These are phyloP conservation scores for Teleopsis dalmanni DNA, from an alignment of 1,140 invertebrate genomes.

Conservation along the genomic window DNA sequence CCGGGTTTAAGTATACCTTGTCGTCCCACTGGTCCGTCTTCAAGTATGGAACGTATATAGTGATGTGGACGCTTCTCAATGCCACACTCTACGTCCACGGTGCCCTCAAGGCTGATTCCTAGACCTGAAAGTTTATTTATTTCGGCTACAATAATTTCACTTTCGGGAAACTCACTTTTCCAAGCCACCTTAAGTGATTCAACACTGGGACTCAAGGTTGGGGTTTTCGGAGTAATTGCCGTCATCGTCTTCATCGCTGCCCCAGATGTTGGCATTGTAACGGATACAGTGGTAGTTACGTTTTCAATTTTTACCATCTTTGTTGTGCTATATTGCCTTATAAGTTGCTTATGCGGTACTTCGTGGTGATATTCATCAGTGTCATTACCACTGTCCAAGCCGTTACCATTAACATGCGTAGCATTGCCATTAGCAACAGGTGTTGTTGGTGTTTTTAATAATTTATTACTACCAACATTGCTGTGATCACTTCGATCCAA, in stretches of 20 bases:
- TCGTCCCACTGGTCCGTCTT: constrained; percentile 78
- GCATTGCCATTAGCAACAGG: constrained; percentile 10
- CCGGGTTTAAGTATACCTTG: constrained; percentile 73
- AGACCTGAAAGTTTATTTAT: constrained; percentile 77
- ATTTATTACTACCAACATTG: constrained; percentile 12
- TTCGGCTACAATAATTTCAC: constrained; percentile 71
- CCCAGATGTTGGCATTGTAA: background rate
- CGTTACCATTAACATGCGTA: constrained; percentile 4
- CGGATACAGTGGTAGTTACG: background rate
- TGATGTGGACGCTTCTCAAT: constrained; percentile 76
- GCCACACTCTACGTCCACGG: constrained; percentile 79
- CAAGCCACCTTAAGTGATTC: constrained; percentile 49
- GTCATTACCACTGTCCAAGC: background rate
- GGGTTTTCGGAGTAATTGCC: constrained; percentile 1
- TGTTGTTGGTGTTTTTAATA: constrained; percentile 11
- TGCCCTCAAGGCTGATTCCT: constrained; percentile 88
- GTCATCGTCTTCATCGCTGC: background rate
- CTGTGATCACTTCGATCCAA: constrained; percentile 41
- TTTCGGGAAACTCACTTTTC: constrained; percentile 63
- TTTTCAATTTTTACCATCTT: constrained; percentile 1
- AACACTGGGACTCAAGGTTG: constrained; percentile 27
- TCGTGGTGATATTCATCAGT: constrained; percentile 34
- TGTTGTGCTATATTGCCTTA: background rate
- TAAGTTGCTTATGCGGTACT: background rate
- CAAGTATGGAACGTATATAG: constrained; percentile 77